Evolutionary conservation across 2,888 invertebrate genomes (phyloP), one percentile per base, ranked within the genome.

Genomic region (Trachelus troglodyta): DNA sequence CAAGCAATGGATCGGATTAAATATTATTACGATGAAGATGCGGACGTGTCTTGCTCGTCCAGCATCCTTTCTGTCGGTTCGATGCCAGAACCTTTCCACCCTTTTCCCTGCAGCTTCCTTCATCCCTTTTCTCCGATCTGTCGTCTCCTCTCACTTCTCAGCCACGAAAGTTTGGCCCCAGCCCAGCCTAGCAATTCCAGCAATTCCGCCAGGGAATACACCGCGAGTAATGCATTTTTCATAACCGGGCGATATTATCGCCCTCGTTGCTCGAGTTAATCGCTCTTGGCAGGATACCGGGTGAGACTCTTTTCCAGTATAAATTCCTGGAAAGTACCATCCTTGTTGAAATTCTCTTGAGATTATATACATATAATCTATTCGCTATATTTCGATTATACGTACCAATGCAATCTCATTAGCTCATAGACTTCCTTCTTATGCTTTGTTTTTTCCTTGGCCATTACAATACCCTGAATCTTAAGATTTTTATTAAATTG

Each of bases 1-100:
- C 89, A 83, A 87, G 88, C 89, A 90, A 90, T 88, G 90, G 90
- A 89, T 90, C 88, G 89, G 90, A 90, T 90, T 90, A 90, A 90
- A 90, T 90, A 90, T 90, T 90, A 90, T 90, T 90, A 91, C 89
- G 90, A 90, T 89, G 88, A 87, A 84, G 86, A 88, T 88, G 86
- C 88, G 85, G 86, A 89, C 88, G 87, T 87, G 88, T 89, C 89
- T 86, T 83, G 83, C 83, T 81, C 81, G 69, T 69, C 68, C 75
- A 81, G 76, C 82, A 81, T 82, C 81, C 75, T 79, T 80, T 79
- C 83, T 78, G 77, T 74, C 79, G 80, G 15, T 79, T 34, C 81
- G 78, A 81, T 81, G 40, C 40, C 40, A 40, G 15, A 40, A 40
- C 15, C 12, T 40, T 40, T 40, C 40, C 15, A 40, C 77, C 81